A percentile compares a stretch with the other conserved stretches of the same genome.
Evolutionary conservation across 2,888 invertebrate genomes (phyloP).

Genomic region (Andrena bicolor): DNA sequence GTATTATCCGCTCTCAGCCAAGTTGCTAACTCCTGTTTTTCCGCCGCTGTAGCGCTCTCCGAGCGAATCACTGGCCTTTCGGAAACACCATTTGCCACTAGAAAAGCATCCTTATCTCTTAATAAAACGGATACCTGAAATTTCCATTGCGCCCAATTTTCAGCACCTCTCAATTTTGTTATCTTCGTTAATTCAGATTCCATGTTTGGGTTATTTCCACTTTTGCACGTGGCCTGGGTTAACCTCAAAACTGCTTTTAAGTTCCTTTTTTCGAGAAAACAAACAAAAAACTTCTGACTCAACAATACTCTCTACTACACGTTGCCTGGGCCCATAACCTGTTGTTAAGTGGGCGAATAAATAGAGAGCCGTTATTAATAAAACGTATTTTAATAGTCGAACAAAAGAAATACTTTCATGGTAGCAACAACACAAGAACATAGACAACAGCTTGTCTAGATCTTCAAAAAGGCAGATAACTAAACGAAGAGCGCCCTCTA

Average conservation of each 20-base stretch:
- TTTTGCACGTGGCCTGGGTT: conserved; percentile 51
- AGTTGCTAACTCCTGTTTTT: background rate
- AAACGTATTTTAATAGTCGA: too few species aligned
- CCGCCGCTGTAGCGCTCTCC: background rate
- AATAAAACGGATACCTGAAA: conserved; percentile 32
- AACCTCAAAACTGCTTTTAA: background rate
- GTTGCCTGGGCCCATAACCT: conserved; percentile 5
- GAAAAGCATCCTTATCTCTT: background rate
- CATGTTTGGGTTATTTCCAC: conserved; percentile 35
- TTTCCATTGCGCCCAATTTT: conserved; percentile 62
- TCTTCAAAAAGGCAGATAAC: too few species aligned
- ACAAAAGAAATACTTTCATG: too few species aligned
- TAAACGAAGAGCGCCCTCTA: too few species aligned
- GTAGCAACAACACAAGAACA: too few species aligned
- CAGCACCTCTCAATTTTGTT: conserved; percentile 42
- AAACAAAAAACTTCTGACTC: background rate
- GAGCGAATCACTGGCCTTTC: background rate
- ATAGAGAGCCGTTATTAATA: too few species aligned
- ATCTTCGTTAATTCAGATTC: conserved; percentile 51
- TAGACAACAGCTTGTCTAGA: too few species aligned
- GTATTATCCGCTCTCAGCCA: conserved; percentile 64
- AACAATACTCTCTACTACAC: background rate
- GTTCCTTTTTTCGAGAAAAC: background rate
- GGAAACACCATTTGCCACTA: background rate
- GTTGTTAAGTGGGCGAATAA: background rate